phyloP scores from a whole-genome alignment of 2,797 vertebrate genomes.

The Alfaro cultratus region DNA sequence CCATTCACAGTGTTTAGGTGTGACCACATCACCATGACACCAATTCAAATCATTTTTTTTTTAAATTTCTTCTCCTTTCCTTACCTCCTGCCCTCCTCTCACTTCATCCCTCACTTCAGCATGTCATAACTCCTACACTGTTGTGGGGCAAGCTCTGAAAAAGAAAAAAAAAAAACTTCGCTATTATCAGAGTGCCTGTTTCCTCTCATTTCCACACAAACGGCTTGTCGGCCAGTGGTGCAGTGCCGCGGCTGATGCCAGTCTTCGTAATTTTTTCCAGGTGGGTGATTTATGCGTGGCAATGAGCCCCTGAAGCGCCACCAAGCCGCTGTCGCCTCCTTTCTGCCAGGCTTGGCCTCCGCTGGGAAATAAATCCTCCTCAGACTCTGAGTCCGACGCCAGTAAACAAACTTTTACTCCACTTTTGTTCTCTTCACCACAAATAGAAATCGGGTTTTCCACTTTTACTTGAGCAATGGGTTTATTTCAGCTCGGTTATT shows the following conservation, averaged over 20 bases:
- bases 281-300: conserved; percentile 75
- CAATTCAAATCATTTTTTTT: conserved; percentile 22
- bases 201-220: conserved; percentile 65
- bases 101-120: conserved; percentile 10
- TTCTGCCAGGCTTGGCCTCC: conserved; percentile 68
- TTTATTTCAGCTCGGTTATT: background rate
- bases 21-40: conserved; percentile 17
- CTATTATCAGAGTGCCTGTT: conserved; percentile 50
- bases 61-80: background rate
- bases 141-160: conserved; percentile 5
- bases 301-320: conserved; percentile 59
- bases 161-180: conserved; percentile 34
- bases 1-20: conserved; percentile 12
- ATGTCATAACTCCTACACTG: conserved; percentile 1
- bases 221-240: conserved; percentile 41
- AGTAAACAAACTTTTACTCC: conserved; percentile 55
- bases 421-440: conserved; percentile 30
- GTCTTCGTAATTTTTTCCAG: conserved; percentile 68
- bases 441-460: conserved; percentile 29
- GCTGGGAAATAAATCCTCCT: conserved; percentile 67
- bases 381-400: conserved; percentile 29
- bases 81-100: conserved; percentile 1
- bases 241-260: conserved; percentile 55
- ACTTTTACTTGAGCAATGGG: background rate
- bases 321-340: conserved; percentile 56